Conservation (phyloP, 2,888 invertebrate genomes). For the Synanthedon formicaeformis region DNA sequence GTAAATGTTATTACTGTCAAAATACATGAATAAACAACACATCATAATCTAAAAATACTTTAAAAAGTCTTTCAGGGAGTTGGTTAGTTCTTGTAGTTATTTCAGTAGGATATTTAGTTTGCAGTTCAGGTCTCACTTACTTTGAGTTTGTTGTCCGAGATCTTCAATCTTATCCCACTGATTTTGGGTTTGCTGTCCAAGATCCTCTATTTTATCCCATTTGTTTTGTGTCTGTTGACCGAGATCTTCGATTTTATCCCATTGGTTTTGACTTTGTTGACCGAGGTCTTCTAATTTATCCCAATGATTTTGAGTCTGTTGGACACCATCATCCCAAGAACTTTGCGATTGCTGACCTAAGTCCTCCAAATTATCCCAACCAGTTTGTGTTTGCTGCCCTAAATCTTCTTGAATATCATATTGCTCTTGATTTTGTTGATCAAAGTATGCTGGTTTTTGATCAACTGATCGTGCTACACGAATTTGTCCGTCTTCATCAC, state of each 20-base stretch:
- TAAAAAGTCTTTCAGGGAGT: no score
- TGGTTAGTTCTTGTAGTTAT: no score
- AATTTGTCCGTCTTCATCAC: conserved; percentile 36
- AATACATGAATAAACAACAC: no score
- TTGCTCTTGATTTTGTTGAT: conserved; percentile 14
- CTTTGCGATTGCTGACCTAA: conserved; percentile 27
- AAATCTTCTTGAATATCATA: conserved; percentile 12
- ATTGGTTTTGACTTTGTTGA: conserved; percentile 7
- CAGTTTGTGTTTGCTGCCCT: conserved; percentile 16
- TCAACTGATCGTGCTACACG: conserved; percentile 42
- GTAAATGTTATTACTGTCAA: no score
- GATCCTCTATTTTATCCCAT: conserved; percentile 9
- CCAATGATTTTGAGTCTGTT: conserved; percentile 20
- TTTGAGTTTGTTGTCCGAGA: conserved; percentile 12
- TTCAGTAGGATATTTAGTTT: no score
- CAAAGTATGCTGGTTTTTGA: conserved; percentile 14
- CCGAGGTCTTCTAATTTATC: conserved; percentile 11
- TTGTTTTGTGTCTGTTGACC: conserved; percentile 20
- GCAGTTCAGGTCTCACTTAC: background rate
- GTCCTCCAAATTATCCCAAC: conserved; percentile 17
- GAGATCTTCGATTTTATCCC: conserved; percentile 9
- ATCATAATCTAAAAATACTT: no score
- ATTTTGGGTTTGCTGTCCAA: conserved; percentile 14
- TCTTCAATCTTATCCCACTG: conserved; percentile 11
- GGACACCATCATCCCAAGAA: conserved; percentile 20